Percentiles rank a stretch among this genome's conserved stretches.
These are phyloP conservation scores for Mesorhabditis spiculigera DNA, from an alignment of 2,888 invertebrate genomes.

Conservation along the genomic window DNA sequence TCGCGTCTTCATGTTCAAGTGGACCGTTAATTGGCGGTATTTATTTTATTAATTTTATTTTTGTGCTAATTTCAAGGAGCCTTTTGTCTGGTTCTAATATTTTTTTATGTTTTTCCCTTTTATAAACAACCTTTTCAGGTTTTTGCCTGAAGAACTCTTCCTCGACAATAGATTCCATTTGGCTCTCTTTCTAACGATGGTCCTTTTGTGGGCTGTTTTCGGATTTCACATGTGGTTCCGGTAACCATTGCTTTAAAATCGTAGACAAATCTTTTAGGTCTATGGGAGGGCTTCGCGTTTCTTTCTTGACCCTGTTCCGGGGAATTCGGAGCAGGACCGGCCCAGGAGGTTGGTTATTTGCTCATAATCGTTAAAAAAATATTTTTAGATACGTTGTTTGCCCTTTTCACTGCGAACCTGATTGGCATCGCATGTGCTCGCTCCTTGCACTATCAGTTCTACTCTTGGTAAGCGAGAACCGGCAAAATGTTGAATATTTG, in stretches of 20 bases:
- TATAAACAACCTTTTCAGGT: constrained; percentile 63
- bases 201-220: constrained; percentile 72
- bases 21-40: constrained; percentile 96
- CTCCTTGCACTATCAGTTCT: constrained; percentile 97
- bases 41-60: constrained; percentile 9
- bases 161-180: constrained; percentile 79
- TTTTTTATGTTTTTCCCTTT: constrained; percentile 68
- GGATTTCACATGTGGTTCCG: constrained; percentile 69
- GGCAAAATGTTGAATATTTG: not conserved
- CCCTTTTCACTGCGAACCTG: constrained; percentile 87
- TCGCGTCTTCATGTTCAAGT: constrained; percentile 87
- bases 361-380: not conserved
- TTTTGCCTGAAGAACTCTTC: constrained; percentile 66
- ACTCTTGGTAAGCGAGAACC: constrained; percentile 73
- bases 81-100: not conserved
- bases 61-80: not conserved
- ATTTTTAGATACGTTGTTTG: constrained; percentile 68
- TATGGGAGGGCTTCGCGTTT: constrained; percentile 38
- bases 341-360: constrained; percentile 14
- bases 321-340: constrained; percentile 36
- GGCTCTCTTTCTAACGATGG: constrained; percentile 72
- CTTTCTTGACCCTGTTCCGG: constrained; percentile 27
- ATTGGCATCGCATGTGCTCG: constrained; percentile 88
- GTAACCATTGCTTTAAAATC: constrained; percentile 23
- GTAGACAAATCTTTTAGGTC: constrained; percentile 20